A percentile compares a stretch with the other conserved stretches of the same genome.
Conservation (phyloP, 2,888 invertebrate genomes). For the Sicus ferrugineus region DNA sequence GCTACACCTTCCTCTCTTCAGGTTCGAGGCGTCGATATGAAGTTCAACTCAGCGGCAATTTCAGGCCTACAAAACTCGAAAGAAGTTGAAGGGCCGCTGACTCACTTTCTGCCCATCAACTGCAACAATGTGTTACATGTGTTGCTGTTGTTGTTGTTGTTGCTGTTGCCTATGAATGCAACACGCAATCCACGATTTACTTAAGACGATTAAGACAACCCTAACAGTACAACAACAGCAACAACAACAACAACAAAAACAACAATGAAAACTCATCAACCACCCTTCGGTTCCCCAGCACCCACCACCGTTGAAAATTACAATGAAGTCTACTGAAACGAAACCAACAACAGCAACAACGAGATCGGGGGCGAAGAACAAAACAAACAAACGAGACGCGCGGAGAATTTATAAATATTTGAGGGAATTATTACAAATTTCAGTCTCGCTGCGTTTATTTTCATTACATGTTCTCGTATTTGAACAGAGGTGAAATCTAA, state of each 20-base stretch:
- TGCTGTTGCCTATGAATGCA: not conserved
- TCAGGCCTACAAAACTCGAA: not conserved
- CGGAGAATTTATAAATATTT: conserved; percentile 10
- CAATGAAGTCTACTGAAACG: conserved; percentile 4
- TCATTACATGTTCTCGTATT: conserved; percentile 25
- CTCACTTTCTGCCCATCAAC: not conserved
- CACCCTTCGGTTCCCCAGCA: conserved; percentile 1
- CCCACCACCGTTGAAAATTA: not conserved
- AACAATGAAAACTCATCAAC: conserved; percentile 5
- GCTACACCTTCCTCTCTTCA: not conserved
- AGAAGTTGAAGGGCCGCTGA: not conserved
- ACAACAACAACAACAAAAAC: conserved; percentile 4
- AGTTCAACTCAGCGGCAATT: not conserved
- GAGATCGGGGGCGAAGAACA: not conserved
- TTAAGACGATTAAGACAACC: not conserved
- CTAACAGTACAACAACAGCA: not conserved
- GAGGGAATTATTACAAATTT: conserved; percentile 3
- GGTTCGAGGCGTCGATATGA: not conserved
- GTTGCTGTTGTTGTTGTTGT: no score
- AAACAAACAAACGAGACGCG: conserved; percentile 28
- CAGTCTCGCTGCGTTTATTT: conserved; percentile 4
- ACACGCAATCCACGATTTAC: conserved; percentile 14
- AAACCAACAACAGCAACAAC: conserved; percentile 34
- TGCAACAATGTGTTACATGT: not conserved
- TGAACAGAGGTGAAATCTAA: conserved; percentile 29